Percentiles rank a stretch among this genome's conserved stretches.
These are phyloP conservation scores for Argyrosomus regius DNA, from an alignment of 2,797 vertebrate species.

Conservation along the genomic window DNA sequence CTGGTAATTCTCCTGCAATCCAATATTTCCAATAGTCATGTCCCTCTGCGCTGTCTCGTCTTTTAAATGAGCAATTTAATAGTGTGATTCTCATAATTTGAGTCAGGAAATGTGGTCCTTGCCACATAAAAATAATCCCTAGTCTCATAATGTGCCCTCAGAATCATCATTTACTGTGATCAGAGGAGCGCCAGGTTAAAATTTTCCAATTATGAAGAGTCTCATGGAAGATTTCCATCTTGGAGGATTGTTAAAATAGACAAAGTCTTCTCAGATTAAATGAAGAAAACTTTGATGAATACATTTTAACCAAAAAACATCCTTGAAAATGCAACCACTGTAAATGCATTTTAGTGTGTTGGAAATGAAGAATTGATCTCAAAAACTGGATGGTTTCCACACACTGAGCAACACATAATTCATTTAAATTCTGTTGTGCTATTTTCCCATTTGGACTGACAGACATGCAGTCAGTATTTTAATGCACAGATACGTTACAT, in stretches of 20 bases:
- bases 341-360: neutral
- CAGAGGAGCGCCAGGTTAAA: slow-evolving; percentile 11
- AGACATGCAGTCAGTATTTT: neutral
- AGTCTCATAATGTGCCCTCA: slow-evolving; percentile 36
- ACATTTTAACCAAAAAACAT: neutral
- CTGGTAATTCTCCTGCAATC: slow-evolving; percentile 10
- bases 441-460: neutral
- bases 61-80: slow-evolving; percentile 22
- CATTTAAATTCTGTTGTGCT: neutral
- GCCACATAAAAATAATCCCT: neutral
- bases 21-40: neutral
- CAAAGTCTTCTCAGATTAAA: neutral
- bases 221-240: slow-evolving; percentile 4
- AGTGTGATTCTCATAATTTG: slow-evolving; percentile 3
- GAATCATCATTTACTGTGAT: slow-evolving; percentile 28
- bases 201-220: slow-evolving; percentile 18
- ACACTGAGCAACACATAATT: neutral
- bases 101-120: slow-evolving; percentile 9
- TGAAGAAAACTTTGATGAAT: neutral
- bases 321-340: neutral
- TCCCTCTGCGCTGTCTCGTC: neutral
- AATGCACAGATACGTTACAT: neutral
- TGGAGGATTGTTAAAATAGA: slow-evolving; percentile 15
- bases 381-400: neutral
- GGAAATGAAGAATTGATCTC: neutral